These are phyloP conservation scores for Stegodyphus mimosarum DNA, from an alignment of 1,140 invertebrate genomes.

Conservation along the genomic window DNA sequence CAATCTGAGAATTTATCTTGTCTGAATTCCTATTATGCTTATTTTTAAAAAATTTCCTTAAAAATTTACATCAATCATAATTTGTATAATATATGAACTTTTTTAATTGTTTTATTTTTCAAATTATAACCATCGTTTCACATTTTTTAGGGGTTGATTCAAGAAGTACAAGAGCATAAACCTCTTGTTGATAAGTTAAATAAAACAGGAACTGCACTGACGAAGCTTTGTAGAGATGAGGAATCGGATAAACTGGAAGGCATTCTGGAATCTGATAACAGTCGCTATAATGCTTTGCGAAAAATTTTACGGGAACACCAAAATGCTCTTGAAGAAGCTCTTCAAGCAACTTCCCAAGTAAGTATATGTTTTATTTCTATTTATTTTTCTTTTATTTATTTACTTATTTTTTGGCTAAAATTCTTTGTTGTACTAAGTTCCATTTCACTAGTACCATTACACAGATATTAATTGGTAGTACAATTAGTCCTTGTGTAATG, in stretches of 20 bases:
- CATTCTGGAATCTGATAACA: conserved; percentile 88
- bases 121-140: neutral
- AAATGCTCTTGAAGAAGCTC: conserved; percentile 88
- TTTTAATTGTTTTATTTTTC: neutral
- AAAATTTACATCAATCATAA: too few relatives aligned
- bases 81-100: neutral
- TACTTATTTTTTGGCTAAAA: too few relatives aligned
- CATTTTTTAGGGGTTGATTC: conserved; percentile 75
- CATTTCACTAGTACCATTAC: too few relatives aligned
- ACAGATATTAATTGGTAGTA: too few relatives aligned
- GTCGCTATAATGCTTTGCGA: conserved; percentile 85
- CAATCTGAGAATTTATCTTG: too few relatives aligned
- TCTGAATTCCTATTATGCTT: too few relatives aligned
- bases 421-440: too few relatives aligned
- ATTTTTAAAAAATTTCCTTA: too few relatives aligned
- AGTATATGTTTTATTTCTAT: too few relatives aligned
- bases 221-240: conserved; percentile 85
- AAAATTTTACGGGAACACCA: conserved; percentile 86
- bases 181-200: conserved; percentile 95
- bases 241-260: conserved; percentile 88
- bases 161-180: conserved; percentile 92
- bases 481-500: too few relatives aligned
- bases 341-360: conserved; percentile 75
- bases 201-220: conserved; percentile 90
- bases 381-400: too few relatives aligned